Conservation (phyloP, 2,797 vertebrate species). For the Uromys caudimaculatus region DNA sequence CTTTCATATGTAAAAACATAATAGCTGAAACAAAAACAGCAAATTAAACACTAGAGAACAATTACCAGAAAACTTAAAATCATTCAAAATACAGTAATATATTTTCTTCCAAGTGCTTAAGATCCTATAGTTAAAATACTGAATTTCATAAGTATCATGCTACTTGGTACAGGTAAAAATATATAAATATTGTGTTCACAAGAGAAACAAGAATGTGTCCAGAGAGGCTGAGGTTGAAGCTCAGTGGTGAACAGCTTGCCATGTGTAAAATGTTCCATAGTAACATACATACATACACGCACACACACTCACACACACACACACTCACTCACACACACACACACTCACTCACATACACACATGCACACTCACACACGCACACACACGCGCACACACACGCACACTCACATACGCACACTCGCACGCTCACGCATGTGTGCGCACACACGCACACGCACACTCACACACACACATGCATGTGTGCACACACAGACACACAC, state of each 20-base stretch:
- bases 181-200: neutral
- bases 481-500: neutral
- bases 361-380: neutral
- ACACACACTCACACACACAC: neutral
- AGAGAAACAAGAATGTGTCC: neutral
- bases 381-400: too few relatives aligned
- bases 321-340: neutral
- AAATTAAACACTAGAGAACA: constrained; percentile 12
- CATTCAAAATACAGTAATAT: constrained; percentile 10
- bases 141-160: neutral
- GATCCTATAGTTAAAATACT: neutral
- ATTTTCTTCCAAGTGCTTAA: constrained; percentile 2
- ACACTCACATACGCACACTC: neutral
- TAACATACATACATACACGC: neutral
- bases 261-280: neutral
- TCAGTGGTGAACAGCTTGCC: neutral
- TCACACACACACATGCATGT: neutral
- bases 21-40: neutral
- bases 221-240: neutral
- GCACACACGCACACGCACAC: neutral
- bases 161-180: constrained; percentile 19
- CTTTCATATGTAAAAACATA: constrained; percentile 28
- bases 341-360: neutral
- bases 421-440: neutral
- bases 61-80: constrained; percentile 32